A percentile compares a stretch with the other conserved stretches of the same genome.
Conservation (phyloP, 2,888 invertebrate genomes). For the Villa cingulata region DNA sequence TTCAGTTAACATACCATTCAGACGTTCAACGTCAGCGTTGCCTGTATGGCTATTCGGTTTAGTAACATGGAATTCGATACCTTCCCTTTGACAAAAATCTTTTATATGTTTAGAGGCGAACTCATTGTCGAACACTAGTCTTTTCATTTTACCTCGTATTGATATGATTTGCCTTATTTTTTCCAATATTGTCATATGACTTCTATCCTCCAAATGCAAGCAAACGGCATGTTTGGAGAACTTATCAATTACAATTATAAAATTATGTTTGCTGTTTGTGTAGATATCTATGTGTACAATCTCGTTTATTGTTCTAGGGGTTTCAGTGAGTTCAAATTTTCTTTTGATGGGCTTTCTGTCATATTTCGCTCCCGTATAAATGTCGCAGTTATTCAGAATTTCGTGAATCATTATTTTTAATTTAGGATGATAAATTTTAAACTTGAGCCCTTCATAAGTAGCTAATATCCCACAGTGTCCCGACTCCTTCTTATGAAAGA, state of each 20-base stretch:
- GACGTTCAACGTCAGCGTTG: slow-evolving; percentile 3
- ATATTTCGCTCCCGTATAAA: too few species aligned
- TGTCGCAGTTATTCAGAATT: too few species aligned
- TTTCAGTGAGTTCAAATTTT: neutral
- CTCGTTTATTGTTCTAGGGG: neutral
- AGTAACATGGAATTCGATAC: neutral
- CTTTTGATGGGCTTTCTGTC: neutral
- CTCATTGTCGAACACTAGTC: slow-evolving; percentile 5
- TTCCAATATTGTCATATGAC: neutral
- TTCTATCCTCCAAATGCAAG: neutral
- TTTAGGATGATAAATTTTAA: slow-evolving; percentile 17
- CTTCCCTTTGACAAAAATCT: neutral
- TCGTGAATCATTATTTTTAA: slow-evolving; percentile 1
- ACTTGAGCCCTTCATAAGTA: slow-evolving; percentile 14
- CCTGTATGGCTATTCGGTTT: neutral
- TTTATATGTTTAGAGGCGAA: slow-evolving; percentile 2
- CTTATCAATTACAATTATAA: slow-evolving; percentile 2
- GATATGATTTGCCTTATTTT: slow-evolving; percentile 1
- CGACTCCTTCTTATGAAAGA: slow-evolving; percentile 12
- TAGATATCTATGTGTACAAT: neutral
- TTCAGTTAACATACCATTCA: slow-evolving; percentile 1
- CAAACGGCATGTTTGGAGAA: slow-evolving; percentile 1
- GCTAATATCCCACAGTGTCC: slow-evolving; percentile 15
- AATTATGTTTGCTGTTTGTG: neutral
- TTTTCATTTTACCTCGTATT: slow-evolving; percentile 5